A percentile compares a stretch with the other conserved stretches of the same genome.
Conservation (phyloP, 37 sponge, comb jelly and placozoan species). For the Geodia barretti region DNA sequence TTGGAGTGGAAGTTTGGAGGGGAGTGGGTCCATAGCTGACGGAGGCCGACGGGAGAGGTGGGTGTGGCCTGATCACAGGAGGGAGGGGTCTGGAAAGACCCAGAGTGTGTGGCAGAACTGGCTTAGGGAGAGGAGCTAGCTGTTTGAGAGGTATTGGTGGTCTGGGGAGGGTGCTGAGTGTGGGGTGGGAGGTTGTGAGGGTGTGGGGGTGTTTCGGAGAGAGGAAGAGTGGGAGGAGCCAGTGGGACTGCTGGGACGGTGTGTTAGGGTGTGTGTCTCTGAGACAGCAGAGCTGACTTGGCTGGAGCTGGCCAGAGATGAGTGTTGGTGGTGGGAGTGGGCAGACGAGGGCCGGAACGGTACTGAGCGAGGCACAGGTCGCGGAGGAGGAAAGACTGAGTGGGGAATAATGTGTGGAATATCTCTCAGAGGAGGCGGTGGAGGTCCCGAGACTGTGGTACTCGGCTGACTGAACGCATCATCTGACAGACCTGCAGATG, state of each 20-base stretch:
- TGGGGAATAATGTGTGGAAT: slow-evolving; percentile 19
- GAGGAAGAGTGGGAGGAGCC: neutral
- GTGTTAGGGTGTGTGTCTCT: too few relatives aligned
- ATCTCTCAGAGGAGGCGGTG: slow-evolving; percentile 15
- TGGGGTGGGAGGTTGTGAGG: neutral
- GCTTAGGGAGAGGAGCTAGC: neutral
- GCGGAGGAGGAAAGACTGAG: neutral
- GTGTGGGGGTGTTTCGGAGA: neutral
- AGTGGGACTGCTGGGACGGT: neutral
- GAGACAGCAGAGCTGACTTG: neutral
- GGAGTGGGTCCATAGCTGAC: too few relatives aligned
- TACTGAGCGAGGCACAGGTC: neutral
- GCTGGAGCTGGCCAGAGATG: neutral
- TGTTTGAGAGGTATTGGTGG: neutral
- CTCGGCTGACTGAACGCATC: neutral
- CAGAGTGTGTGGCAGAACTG: neutral
- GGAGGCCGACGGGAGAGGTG: too few relatives aligned
- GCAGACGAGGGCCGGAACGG: neutral
- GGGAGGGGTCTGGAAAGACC: neutral
- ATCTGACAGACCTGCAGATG: neutral
- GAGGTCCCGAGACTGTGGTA: neutral
- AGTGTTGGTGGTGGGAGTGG: neutral
- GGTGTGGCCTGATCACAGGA: too few relatives aligned
- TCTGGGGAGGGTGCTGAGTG: neutral
- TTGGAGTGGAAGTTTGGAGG: neutral